These are phyloP conservation scores for Amphiprion ocellaris DNA, from an alignment of 2,113 vertebrate genomes.

Conservation along the genomic window DNA sequence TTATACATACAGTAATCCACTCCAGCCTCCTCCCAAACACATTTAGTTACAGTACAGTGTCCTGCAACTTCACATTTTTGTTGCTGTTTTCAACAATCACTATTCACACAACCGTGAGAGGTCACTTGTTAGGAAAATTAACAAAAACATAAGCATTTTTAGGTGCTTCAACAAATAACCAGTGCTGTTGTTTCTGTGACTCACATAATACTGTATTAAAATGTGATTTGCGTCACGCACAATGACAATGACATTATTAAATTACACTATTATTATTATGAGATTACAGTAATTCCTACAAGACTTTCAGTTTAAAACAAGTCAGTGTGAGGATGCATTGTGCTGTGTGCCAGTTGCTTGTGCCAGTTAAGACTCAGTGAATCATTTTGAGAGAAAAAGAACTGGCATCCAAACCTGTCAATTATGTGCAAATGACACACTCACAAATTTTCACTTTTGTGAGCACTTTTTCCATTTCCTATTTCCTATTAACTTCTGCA, in stretches of 20 bases:
- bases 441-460: slow-evolving; percentile 23
- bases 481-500: neutral
- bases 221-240: neutral
- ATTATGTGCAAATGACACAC: slow-evolving; percentile 29
- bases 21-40: neutral
- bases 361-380: slow-evolving; percentile 3
- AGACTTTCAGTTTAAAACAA: slow-evolving; percentile 1
- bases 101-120: too few species aligned
- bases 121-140: too few species aligned
- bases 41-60: neutral
- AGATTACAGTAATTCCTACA: neutral
- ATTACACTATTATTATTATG: neutral
- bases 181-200: too few species aligned
- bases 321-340: neutral
- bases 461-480: neutral
- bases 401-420: slow-evolving; percentile 12
- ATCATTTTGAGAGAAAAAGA: neutral
- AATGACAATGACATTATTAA: too few species aligned
- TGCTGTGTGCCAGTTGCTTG: neutral
- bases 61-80: neutral
- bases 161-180: too few species aligned
- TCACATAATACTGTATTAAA: neutral
- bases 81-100: too few species aligned
- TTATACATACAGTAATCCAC: neutral
- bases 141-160: neutral